Evolutionary conservation across 1,140 invertebrate species (phyloP).

Genomic region (Cardiocondyla obscurior): DNA sequence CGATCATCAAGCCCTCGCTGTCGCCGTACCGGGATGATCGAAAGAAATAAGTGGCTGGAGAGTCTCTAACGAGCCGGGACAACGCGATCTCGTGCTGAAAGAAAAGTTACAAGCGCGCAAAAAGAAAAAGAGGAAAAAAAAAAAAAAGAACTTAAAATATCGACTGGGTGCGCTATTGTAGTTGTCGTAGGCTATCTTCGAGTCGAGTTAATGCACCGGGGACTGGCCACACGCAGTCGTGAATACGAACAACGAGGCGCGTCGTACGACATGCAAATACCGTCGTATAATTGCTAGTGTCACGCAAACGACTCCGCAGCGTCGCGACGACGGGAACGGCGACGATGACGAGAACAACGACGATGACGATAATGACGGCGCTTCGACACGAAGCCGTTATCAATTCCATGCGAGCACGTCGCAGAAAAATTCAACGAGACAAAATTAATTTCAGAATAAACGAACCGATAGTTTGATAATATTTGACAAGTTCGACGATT

Average conservation of each 20-base stretch:
- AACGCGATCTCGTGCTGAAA: slow-evolving; percentile 44
- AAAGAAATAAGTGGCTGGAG: slow-evolving; percentile 23
- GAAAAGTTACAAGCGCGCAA: slow-evolving; percentile 21
- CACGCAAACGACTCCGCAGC: slow-evolving; percentile 70
- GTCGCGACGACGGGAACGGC: slow-evolving; percentile 13
- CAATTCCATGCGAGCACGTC: not conserved
- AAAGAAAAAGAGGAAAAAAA: not conserved
- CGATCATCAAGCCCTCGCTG: not conserved
- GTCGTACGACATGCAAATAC: slow-evolving; percentile 75
- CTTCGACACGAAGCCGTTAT: slow-evolving; percentile 15
- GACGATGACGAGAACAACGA: not conserved
- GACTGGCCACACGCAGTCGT: slow-evolving; percentile 30
- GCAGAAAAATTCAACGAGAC: slow-evolving; percentile 9
- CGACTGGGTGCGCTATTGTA: slow-evolving; percentile 12
- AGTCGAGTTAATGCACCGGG: slow-evolving; percentile 38
- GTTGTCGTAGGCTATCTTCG: slow-evolving; percentile 14
- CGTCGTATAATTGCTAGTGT: slow-evolving; percentile 73
- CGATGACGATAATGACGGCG: not conserved
- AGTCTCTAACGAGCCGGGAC: slow-evolving; percentile 37
- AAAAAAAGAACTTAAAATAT: not conserved
- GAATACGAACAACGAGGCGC: slow-evolving; percentile 41
- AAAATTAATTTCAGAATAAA: slow-evolving; percentile 26
- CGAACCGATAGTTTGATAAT: not conserved
- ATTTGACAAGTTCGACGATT: too few species aligned
- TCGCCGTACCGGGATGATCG: slow-evolving; percentile 20